These are phyloP conservation scores for Pithys albifrons DNA, from an alignment of 2,113 vertebrate genomes.

Conservation along the genomic window DNA sequence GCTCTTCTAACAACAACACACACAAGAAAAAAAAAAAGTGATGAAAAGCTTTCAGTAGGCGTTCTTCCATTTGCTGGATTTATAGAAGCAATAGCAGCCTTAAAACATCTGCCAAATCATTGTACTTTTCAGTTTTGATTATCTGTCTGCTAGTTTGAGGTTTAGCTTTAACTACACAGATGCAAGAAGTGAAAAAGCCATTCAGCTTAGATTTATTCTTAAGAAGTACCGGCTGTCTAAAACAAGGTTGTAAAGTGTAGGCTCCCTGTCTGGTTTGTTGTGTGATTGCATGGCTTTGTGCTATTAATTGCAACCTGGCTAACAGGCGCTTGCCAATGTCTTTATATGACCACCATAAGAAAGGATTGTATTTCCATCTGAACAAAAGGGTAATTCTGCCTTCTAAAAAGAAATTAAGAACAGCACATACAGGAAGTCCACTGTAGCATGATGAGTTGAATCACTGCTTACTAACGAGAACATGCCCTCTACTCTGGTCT, in stretches of 20 bases:
- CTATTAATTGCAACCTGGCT: constrained; percentile 69
- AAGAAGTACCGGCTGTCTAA: constrained; percentile 57
- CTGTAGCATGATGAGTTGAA: not conserved
- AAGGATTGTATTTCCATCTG: constrained; percentile 49
- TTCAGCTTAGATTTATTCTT: constrained; percentile 59
- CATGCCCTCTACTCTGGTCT: not conserved
- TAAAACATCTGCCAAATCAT: constrained; percentile 59
- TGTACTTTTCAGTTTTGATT: constrained; percentile 63
- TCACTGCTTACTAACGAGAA: not conserved
- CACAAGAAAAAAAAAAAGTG: not conserved
- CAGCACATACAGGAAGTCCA: not conserved
- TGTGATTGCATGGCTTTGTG: constrained; percentile 26
- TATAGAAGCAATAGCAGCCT: constrained; percentile 35
- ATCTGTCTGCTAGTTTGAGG: constrained; percentile 49
- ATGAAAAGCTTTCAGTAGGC: constrained; percentile 1
- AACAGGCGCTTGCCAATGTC: constrained; percentile 65
- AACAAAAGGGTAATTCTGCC: constrained; percentile 6
- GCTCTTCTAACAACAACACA: not conserved
- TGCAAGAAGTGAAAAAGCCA: constrained; percentile 56
- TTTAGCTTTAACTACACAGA: constrained; percentile 57
- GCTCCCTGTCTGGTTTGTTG: constrained; percentile 58
- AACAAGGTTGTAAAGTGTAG: constrained; percentile 62
- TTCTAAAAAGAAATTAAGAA: not conserved
- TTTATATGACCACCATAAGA: constrained; percentile 48
- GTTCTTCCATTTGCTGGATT: constrained; percentile 41